These are phyloP conservation scores for Oreortyx pictus DNA, from an alignment of 2,797 vertebrate genomes.

Conservation along the genomic window DNA sequence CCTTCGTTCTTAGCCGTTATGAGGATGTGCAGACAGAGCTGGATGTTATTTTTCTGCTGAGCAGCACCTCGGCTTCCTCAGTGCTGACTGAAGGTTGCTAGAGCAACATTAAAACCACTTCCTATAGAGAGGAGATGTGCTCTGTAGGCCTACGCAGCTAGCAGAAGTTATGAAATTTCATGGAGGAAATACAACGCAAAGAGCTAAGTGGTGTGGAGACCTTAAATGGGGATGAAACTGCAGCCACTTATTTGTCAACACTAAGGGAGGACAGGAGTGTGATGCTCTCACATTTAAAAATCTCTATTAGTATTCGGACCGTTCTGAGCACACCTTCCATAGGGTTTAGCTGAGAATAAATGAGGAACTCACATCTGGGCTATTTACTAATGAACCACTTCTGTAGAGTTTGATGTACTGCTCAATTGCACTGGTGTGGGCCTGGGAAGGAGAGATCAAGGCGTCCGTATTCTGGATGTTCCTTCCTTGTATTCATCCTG, in stretches of 20 bases:
- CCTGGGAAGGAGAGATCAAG: not conserved
- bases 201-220: not conserved
- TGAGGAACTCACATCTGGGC: not conserved
- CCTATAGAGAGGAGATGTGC: not conserved
- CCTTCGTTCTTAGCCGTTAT: not conserved
- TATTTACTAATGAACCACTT: not conserved
- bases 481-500: not conserved
- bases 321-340: not conserved
- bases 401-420: not conserved
- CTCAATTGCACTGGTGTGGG: not conserved
- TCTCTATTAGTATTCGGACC: not conserved
- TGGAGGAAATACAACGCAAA: slow-evolving; percentile 33
- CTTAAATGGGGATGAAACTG: slow-evolving; percentile 3
- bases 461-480: not conserved
- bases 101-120: slow-evolving; percentile 50
- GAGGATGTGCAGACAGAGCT: not conserved
- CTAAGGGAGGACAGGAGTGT: not conserved
- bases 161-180: slow-evolving; percentile 44
- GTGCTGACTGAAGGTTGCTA: slow-evolving; percentile 13
- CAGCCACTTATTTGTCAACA: not conserved
- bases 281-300: not conserved
- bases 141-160: not conserved
- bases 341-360: not conserved
- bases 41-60: not conserved
- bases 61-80: slow-evolving; percentile 10